A percentile compares a stretch with the other conserved stretches of the same genome.
Evolutionary conservation across 1,140 invertebrate genomes (phyloP).

Genomic region (Pararge aegeria): DNA sequence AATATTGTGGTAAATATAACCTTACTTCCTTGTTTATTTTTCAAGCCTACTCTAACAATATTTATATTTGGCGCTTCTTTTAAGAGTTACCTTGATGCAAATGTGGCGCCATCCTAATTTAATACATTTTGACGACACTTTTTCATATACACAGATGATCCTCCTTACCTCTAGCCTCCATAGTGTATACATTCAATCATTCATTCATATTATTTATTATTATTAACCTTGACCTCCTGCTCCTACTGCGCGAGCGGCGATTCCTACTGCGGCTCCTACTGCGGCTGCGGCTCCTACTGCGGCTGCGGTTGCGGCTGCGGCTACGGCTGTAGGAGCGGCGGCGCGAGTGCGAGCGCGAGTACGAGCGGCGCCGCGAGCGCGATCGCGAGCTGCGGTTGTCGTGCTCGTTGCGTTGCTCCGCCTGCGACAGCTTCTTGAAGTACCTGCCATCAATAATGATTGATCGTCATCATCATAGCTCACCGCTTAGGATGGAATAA

Average conservation of each 20-base stretch:
- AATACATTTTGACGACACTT: too few relatives aligned
- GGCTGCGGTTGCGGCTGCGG: slow-evolving; percentile 14
- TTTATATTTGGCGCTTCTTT: too few relatives aligned
- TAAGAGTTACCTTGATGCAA: too few relatives aligned
- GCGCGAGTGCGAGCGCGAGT: slow-evolving; percentile 35
- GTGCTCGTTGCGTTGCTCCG: slow-evolving; percentile 56
- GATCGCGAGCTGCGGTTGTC: slow-evolving; percentile 52
- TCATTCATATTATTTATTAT: too few relatives aligned
- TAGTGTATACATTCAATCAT: too few relatives aligned
- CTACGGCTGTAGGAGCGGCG: slow-evolving; percentile 33
- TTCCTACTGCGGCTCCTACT: slow-evolving; percentile 32
- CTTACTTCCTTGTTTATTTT: too few relatives aligned
- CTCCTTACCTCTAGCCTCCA: too few relatives aligned
- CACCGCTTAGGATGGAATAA: too few relatives aligned
- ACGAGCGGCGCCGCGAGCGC: slow-evolving; percentile 37
- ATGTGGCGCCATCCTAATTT: too few relatives aligned
- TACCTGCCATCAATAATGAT: slow-evolving; percentile 45
- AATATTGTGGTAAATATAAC: too few relatives aligned
- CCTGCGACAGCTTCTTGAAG: slow-evolving; percentile 72
- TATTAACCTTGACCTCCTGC: slow-evolving; percentile 38
- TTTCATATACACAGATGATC: too few relatives aligned
- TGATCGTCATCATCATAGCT: neutral
- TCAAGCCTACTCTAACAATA: too few relatives aligned
- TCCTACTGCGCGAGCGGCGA: slow-evolving; percentile 30
- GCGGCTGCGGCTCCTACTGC: slow-evolving; percentile 30